Conservation (phyloP, 2,888 invertebrate species). For the Mimas tiliae region DNA sequence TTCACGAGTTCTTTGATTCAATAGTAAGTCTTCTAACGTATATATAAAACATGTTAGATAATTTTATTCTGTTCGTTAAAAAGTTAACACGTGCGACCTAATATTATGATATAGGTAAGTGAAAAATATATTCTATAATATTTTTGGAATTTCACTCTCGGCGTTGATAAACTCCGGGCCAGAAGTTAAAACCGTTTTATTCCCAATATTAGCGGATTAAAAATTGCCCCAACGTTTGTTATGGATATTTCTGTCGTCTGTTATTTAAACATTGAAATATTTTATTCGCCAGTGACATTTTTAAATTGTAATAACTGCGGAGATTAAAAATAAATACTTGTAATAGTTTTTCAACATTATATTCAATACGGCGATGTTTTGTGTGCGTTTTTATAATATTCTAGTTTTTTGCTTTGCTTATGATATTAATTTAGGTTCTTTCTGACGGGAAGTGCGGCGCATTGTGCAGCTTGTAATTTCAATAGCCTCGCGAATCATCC, state of each 20-base stretch:
- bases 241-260: not conserved
- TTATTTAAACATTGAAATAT: not conserved
- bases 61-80: not conserved
- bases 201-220: not conserved
- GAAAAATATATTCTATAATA: not conserved
- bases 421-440: no score
- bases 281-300: not conserved
- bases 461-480: no score
- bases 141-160: not conserved
- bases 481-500: no score
- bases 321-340: no score
- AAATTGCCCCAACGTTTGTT: not conserved
- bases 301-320: no score
- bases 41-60: not conserved
- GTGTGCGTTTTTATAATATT: no score
- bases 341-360: no score
- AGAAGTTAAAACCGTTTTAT: not conserved
- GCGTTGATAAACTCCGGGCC: not conserved
- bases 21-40: not conserved
- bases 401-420: no score
- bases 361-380: no score
- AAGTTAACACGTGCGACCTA: not conserved
- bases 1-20: not conserved
- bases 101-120: no score
- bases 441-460: no score